These are phyloP conservation scores for Nycticebus coucang DNA, from an alignment of 2,113 vertebrate genomes.

Conservation along the genomic window DNA sequence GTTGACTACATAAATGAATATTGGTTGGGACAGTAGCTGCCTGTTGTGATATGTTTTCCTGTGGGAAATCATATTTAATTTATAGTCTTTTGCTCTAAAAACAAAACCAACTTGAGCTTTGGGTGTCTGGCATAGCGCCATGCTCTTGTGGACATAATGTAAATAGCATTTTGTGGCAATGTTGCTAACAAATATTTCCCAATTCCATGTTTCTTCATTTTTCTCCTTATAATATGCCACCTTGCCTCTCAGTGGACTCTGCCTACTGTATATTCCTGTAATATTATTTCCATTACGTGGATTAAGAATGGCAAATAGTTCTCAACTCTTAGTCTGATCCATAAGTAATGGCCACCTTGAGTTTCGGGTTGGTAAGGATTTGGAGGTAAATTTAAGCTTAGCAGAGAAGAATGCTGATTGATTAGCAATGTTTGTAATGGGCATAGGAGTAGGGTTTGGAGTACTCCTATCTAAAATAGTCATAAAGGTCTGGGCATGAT, in stretches of 20 bases:
- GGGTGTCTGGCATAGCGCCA: too few relatives aligned
- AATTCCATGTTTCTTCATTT: not conserved
- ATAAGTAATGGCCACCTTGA: not conserved
- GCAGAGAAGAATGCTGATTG: not conserved
- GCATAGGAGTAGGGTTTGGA: not conserved
- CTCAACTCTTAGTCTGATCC: not conserved
- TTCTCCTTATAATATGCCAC: rapidly evolving
- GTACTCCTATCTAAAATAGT: not conserved
- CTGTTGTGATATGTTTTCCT: not conserved
- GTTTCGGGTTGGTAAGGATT: not conserved
- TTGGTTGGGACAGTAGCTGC: not conserved
- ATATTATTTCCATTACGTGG: not conserved
- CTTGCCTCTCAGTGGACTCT: not conserved
- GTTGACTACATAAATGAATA: not conserved
- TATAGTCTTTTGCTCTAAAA: not conserved
- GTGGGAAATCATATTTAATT: not conserved
- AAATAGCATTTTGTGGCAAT: not conserved
- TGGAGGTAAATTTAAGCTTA: not conserved
- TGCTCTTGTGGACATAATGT: not conserved
- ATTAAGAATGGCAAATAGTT: not conserved
- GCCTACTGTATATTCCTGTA: not conserved
- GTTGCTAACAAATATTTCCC: not conserved
- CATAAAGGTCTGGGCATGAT: not conserved
- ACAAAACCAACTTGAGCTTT: not conserved
- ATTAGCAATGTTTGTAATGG: not conserved